Evolutionary conservation across 2,113 vertebrate species (phyloP).

Genomic region (Dicaeum eximium): DNA sequence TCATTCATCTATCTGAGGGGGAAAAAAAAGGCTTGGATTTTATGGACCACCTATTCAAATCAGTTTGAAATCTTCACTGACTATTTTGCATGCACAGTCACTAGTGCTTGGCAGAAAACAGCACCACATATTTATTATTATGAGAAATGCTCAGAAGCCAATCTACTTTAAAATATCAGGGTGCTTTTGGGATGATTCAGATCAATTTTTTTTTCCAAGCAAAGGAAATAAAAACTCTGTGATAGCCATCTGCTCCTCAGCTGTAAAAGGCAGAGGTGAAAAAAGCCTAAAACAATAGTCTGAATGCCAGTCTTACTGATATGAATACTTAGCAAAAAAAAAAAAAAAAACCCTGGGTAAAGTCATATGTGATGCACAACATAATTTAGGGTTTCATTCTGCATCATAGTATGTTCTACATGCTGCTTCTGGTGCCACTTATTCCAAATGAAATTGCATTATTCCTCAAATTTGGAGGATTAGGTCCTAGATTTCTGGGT

Average conservation of each 20-base stretch:
- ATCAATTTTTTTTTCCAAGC: slow-evolving; percentile 4
- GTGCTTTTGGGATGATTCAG: slow-evolving; percentile 6
- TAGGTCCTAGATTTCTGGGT: background rate
- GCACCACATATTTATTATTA: slow-evolving; percentile 14
- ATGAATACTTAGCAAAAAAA: background rate
- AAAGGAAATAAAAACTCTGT: background rate
- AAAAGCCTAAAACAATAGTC: background rate
- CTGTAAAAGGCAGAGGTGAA: slow-evolving; percentile 46
- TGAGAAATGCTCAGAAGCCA: background rate
- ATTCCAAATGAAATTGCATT: background rate
- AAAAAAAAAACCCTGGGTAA: background rate
- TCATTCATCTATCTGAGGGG: background rate
- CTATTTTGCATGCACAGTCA: slow-evolving; percentile 32
- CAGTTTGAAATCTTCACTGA: slow-evolving; percentile 25
- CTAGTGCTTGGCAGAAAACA: slow-evolving; percentile 39
- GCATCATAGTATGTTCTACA: background rate
- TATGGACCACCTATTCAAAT: slow-evolving; percentile 24
- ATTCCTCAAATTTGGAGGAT: background rate
- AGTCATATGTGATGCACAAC: background rate
- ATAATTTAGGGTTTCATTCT: background rate
- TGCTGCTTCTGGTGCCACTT: background rate
- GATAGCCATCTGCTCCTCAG: slow-evolving; percentile 35
- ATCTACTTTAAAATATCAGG: slow-evolving; percentile 12
- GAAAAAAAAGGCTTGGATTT: background rate
- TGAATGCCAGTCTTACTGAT: background rate